Evolutionary conservation across 2,888 invertebrate species (phyloP).

Genomic region (Argyresthia goedartella): DNA sequence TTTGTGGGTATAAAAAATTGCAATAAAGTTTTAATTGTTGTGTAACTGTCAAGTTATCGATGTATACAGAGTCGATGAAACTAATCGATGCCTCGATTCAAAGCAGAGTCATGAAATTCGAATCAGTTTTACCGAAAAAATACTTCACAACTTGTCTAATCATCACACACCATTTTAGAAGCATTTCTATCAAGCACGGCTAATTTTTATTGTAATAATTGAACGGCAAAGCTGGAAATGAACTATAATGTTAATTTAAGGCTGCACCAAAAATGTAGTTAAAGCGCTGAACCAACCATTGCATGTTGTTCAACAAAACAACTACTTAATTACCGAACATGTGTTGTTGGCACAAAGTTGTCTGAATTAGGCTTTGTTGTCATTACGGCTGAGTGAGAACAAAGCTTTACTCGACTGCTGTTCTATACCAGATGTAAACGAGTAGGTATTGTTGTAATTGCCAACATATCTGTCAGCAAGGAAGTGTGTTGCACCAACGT

Average conservation of each 20-base stretch:
- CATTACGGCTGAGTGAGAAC: too few relatives aligned
- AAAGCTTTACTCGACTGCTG: too few relatives aligned
- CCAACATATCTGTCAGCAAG: too few relatives aligned
- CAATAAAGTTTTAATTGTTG: slow-evolving; percentile 12
- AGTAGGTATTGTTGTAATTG: too few relatives aligned
- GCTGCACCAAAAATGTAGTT: slow-evolving; percentile 30
- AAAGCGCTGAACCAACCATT: slow-evolving; percentile 1
- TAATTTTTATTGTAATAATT: neutral
- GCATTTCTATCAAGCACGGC: slow-evolving; percentile 1
- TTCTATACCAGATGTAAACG: too few relatives aligned
- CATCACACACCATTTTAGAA: slow-evolving; percentile 1
- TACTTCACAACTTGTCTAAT: neutral
- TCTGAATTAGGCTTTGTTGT: too few relatives aligned
- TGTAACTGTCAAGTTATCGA: slow-evolving; percentile 2
- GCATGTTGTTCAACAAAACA: neutral
- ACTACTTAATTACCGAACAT: neutral
- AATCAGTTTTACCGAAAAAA: neutral
- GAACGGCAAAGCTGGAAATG: slow-evolving; percentile 10
- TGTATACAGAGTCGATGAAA: neutral
- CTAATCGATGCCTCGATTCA: neutral
- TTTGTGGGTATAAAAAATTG: slow-evolving; percentile 36
- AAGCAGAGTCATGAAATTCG: neutral
- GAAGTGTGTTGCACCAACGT: neutral
- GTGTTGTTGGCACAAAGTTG: too few relatives aligned
- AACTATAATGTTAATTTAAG: slow-evolving; percentile 35